Conservation (phyloP, 2,113 vertebrate genomes). For the Xenotilapia flavipinnis region DNA sequence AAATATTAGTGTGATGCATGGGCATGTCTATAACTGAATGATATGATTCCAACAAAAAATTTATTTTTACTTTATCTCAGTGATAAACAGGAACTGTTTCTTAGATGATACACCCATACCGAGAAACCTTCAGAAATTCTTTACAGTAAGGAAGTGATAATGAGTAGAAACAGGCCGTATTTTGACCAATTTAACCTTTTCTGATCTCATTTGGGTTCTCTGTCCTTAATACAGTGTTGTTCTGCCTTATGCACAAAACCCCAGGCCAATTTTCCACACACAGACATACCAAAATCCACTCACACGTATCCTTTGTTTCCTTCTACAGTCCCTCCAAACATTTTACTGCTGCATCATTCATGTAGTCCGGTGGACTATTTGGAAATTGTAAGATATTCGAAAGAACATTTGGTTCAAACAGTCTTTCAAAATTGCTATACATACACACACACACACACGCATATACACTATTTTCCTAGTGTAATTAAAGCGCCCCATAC, state of each 20-base stretch:
- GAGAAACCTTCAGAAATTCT: neutral
- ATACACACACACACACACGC: neutral
- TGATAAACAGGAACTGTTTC: neutral
- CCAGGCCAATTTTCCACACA: neutral
- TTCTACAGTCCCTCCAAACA: neutral
- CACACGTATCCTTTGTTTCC: neutral
- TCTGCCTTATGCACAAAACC: neutral
- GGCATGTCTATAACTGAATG: neutral
- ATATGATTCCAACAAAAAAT: neutral
- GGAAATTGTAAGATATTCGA: neutral
- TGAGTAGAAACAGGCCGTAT: neutral
- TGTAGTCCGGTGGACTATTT: neutral
- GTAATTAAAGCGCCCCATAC: conserved; percentile 56
- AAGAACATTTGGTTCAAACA: neutral
- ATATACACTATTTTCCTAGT: conserved; percentile 42
- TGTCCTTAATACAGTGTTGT: neutral
- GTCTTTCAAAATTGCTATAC: neutral
- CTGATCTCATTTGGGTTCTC: neutral
- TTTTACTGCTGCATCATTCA: neutral
- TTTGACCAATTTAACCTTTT: conserved; percentile 13
- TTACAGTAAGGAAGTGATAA: neutral
- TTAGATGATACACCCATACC: neutral
- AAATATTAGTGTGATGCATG: neutral
- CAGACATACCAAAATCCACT: neutral
- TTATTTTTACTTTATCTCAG: neutral